Percentiles rank a stretch among this genome's conserved stretches.
phyloP scores from a whole-genome alignment of 2,797 vertebrate genomes.

The Acanthopagrus latus region DNA sequence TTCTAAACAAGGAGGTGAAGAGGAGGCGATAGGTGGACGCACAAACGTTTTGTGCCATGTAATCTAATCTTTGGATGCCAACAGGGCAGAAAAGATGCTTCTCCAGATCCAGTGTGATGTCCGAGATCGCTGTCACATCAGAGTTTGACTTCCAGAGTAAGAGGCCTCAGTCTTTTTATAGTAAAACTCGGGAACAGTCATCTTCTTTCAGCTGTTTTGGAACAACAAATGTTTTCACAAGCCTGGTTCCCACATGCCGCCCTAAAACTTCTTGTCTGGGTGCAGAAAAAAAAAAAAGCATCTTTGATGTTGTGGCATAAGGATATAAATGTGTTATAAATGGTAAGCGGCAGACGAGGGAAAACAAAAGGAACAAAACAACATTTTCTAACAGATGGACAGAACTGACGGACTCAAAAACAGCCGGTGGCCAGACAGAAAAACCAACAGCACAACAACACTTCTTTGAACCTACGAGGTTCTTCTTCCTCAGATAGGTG shows the following conservation, averaged over 20 bases:
- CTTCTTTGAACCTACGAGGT: conserved; percentile 29
- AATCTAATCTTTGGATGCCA: background rate
- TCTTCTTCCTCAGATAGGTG: conserved; percentile 32
- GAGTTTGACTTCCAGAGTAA: background rate
- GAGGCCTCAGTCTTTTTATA: background rate
- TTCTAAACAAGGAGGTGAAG: background rate
- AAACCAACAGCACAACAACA: conserved; percentile 25
- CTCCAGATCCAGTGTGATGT: background rate
- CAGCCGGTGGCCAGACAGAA: background rate
- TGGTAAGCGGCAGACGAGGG: background rate
- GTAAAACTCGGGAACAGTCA: background rate
- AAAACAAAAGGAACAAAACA: conserved; percentile 21
- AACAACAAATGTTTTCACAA: conserved; percentile 40
- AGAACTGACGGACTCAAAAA: conserved; percentile 22
- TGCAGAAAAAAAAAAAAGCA: background rate
- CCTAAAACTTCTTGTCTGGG: background rate
- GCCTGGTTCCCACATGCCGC: conserved; percentile 39
- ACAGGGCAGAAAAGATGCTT: background rate
- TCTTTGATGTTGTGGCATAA: conserved; percentile 17
- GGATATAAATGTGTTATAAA: conserved; percentile 28
- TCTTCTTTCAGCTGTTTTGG: conserved; percentile 29
- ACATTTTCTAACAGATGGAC: background rate
- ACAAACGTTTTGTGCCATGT: background rate
- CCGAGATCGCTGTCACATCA: background rate
- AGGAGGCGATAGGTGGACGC: background rate